Percentiles rank a stretch among this genome's conserved stretches.
Evolutionary conservation across 2,797 vertebrate species (phyloP).

Genomic region (Malurus splendens): DNA sequence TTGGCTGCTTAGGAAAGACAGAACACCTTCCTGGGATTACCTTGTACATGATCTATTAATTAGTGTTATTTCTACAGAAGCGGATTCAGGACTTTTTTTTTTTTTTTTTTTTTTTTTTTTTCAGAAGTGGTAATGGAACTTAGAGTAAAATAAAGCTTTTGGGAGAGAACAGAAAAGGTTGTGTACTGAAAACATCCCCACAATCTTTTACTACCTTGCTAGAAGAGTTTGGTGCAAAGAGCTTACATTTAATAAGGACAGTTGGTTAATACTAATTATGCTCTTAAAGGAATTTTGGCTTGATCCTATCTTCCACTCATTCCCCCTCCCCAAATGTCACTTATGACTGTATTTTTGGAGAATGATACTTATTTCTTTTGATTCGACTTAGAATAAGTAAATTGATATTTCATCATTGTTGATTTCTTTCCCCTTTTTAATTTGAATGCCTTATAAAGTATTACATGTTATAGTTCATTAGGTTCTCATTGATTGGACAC

Average conservation of each 20-base stretch:
- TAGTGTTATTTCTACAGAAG: not conserved
- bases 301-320: not conserved
- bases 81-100: not conserved
- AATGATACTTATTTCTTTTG: not conserved
- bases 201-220: not conserved
- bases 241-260: not conserved
- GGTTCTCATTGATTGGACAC: conserved; percentile 12
- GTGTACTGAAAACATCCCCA: not conserved
- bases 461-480: conserved; percentile 28
- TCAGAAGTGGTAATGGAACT: not conserved
- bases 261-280: not conserved
- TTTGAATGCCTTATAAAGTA: conserved; percentile 28
- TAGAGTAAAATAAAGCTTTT: not conserved
- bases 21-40: not conserved
- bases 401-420: not conserved
- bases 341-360: not conserved
- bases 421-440: not conserved
- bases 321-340: not conserved
- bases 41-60: not conserved
- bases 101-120: not conserved
- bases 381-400: conserved; percentile 3
- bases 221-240: not conserved
- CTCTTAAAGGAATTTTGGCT: conserved; percentile 27
- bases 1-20: not conserved
- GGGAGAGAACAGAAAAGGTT: not conserved